These are phyloP conservation scores for Vireo altiloquus DNA, from an alignment of 2,113 vertebrate species.

Conservation along the genomic window DNA sequence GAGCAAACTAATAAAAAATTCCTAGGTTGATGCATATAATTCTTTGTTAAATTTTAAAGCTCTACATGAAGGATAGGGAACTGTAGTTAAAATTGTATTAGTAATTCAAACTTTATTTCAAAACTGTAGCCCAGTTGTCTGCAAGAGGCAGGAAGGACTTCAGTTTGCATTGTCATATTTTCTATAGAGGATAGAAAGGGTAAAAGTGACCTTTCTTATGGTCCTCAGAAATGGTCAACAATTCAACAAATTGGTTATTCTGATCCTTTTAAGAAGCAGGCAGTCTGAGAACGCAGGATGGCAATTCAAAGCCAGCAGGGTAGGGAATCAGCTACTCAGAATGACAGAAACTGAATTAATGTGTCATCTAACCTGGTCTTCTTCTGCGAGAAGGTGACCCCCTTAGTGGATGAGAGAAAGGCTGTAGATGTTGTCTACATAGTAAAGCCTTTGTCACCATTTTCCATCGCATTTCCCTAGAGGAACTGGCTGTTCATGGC, in stretches of 20 bases:
- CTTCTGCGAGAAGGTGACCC: background rate
- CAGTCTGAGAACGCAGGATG: background rate
- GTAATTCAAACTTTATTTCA: background rate
- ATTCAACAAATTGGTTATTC: background rate
- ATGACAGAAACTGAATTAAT: background rate
- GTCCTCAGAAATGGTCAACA: background rate
- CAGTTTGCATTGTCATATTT: background rate
- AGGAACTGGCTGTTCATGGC: background rate
- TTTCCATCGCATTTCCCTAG: background rate
- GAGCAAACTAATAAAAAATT: background rate
- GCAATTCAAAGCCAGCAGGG: background rate
- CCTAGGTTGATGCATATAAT: background rate
- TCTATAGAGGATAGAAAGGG: background rate
- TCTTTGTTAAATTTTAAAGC: background rate
- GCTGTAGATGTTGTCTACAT: background rate
- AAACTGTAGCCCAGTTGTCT: background rate
- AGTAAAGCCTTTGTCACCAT: background rate
- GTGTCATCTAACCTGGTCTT: background rate
- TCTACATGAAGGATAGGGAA: background rate
- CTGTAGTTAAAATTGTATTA: background rate
- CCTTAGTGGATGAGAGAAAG: background rate
- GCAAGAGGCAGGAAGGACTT: background rate
- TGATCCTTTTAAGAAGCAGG: background rate
- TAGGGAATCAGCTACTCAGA: background rate
- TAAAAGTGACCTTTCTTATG: background rate